These are phyloP conservation scores for Caenorhabditis afra DNA, from an alignment of 2,888 invertebrate genomes.

Conservation along the genomic window DNA sequence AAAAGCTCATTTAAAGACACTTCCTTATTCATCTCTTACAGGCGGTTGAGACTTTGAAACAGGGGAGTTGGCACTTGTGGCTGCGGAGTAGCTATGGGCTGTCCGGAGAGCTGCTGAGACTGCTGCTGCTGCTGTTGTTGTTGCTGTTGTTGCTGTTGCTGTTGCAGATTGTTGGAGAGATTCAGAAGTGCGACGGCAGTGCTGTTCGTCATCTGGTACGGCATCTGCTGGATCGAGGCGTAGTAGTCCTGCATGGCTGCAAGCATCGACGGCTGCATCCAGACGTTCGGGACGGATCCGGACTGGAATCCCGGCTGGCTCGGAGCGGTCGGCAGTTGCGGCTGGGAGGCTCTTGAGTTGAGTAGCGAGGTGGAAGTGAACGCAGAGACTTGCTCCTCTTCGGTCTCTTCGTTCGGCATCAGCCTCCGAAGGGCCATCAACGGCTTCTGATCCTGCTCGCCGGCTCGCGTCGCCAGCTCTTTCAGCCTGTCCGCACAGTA, in stretches of 20 bases:
- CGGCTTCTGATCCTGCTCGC: conserved; percentile 62
- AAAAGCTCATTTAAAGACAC: neutral
- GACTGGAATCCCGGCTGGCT: conserved; percentile 34
- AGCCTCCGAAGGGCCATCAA: conserved; percentile 42
- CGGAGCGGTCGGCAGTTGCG: conserved; percentile 34
- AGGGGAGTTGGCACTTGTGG: conserved; percentile 44
- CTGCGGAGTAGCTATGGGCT: conserved; percentile 24
- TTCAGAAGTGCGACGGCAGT: conserved; percentile 72
- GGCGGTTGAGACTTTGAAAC: conserved; percentile 44
- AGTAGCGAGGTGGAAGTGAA: conserved; percentile 66
- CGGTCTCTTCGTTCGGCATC: conserved; percentile 67
- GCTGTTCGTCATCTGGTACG: conserved; percentile 63
- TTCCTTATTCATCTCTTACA: conserved; percentile 26
- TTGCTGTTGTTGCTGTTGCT: conserved; percentile 31
- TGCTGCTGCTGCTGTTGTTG: conserved; percentile 40
- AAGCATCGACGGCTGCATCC: conserved; percentile 76
- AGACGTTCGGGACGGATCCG: conserved; percentile 58
- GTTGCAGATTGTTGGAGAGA: conserved; percentile 60
- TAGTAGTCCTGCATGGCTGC: conserved; percentile 79
- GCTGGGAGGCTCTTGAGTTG: conserved; percentile 39
- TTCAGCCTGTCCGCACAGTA: conserved; percentile 79
- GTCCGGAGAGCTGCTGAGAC: conserved; percentile 17
- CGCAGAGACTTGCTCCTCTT: conserved; percentile 70
- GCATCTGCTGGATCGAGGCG: conserved; percentile 58
- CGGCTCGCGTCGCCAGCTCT: conserved; percentile 77